These are phyloP conservation scores for Nannobrachium achirus DNA, from an alignment of 2,113 vertebrate species.

Conservation along the genomic window DNA sequence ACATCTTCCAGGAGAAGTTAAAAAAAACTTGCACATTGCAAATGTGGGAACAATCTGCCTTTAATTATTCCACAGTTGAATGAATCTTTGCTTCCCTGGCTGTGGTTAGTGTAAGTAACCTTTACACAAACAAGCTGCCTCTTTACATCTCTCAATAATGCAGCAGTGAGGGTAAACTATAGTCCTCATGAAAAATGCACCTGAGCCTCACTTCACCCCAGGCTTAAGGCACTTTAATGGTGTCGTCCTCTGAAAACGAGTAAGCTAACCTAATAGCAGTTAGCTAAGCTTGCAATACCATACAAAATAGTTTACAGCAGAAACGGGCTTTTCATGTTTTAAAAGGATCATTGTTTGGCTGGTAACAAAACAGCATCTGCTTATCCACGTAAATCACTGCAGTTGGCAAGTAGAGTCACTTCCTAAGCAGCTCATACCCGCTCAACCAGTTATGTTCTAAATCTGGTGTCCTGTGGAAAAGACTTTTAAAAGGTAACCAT, in stretches of 20 bases:
- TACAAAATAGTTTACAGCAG: too few relatives aligned
- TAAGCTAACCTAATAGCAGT: slow-evolving; percentile 22
- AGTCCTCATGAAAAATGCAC: slow-evolving; percentile 61
- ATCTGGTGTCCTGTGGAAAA: too few relatives aligned
- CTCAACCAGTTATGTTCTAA: too few relatives aligned
- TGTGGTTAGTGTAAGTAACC: slow-evolving; percentile 48
- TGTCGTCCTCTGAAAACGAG: slow-evolving; percentile 1
- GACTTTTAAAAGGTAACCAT: too few relatives aligned
- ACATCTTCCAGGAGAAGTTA: not conserved
- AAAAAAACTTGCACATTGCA: not conserved
- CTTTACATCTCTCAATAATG: slow-evolving; percentile 64
- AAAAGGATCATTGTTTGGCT: slow-evolving; percentile 8
- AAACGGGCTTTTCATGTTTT: not conserved
- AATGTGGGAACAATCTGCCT: not conserved
- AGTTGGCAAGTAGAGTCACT: not conserved
- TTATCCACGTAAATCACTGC: not conserved
- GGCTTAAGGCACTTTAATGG: slow-evolving; percentile 13
- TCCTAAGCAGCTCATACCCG: not conserved
- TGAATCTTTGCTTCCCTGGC: slow-evolving; percentile 7
- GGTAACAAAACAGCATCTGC: not conserved
- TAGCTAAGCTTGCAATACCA: not conserved
- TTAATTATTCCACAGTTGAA: slow-evolving; percentile 1
- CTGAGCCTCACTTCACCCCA: slow-evolving; percentile 24
- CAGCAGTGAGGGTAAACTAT: slow-evolving; percentile 51
- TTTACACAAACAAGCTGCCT: slow-evolving; percentile 50